These are phyloP conservation scores for Oxyteleia sp. DNA, from an alignment of 2,888 invertebrate species.

Conservation along the genomic window DNA sequence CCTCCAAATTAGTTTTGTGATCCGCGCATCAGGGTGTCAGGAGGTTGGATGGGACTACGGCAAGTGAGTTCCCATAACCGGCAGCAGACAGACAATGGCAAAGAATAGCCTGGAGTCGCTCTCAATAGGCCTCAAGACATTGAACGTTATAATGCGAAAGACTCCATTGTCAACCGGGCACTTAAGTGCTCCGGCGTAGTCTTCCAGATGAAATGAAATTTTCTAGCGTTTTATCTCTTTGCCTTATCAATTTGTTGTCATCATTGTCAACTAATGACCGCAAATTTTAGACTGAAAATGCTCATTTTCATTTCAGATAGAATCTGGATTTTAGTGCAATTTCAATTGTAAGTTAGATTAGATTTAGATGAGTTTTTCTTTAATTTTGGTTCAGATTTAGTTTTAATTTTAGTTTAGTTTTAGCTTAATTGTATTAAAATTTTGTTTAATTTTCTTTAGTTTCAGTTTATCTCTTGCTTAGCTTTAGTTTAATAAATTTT, in stretches of 20 bases:
- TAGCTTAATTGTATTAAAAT: too few species aligned
- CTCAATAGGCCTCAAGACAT: conserved; percentile 86
- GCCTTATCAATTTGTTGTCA: conserved; percentile 66
- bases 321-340: too few species aligned
- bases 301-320: too few species aligned
- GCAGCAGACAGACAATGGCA: conserved; percentile 84
- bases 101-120: conserved; percentile 84
- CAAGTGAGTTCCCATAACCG: conserved; percentile 82
- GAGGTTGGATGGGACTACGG: conserved; percentile 77
- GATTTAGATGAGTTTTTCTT: too few species aligned
- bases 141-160: conserved; percentile 85
- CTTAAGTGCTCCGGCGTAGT: conserved; percentile 86
- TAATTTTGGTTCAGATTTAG: too few species aligned
- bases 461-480: too few species aligned
- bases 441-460: too few species aligned
- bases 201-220: conserved; percentile 84
- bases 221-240: conserved; percentile 70
- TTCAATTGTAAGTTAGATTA: too few species aligned
- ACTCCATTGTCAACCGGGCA: conserved; percentile 86
- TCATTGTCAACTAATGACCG: conserved; percentile 26
- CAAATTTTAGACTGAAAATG: neutral
- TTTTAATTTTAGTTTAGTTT: too few species aligned
- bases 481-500: too few species aligned
- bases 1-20: conserved; percentile 73
- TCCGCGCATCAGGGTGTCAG: conserved; percentile 72